Conservation (phyloP, 1,140 invertebrate species). For the Neodiprion virginianus region DNA sequence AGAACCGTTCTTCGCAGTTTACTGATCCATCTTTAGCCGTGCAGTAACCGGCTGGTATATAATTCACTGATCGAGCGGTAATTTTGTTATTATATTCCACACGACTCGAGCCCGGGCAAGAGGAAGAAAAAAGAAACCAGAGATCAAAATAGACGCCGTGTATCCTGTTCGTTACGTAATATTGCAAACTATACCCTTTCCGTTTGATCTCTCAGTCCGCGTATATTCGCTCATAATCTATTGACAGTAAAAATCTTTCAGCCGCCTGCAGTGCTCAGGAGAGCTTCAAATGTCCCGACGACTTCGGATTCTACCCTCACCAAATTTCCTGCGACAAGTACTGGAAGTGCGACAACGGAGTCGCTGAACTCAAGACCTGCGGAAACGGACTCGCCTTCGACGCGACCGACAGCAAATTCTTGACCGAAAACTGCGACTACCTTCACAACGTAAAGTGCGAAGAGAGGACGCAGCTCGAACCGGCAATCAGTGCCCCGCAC, state of each 20-base stretch:
- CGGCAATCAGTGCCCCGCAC: conserved; percentile 84
- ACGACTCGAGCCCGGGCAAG: too few relatives aligned
- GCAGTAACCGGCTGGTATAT: too few relatives aligned
- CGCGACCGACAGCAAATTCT: conserved; percentile 84
- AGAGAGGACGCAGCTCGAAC: conserved; percentile 84
- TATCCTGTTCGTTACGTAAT: too few relatives aligned
- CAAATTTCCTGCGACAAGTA: conserved; percentile 92
- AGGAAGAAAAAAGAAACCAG: too few relatives aligned
- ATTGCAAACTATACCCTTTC: not conserved
- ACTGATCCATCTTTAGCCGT: too few relatives aligned
- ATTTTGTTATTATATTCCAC: too few relatives aligned
- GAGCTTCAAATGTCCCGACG: conserved; percentile 91
- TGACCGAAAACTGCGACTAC: conserved; percentile 95
- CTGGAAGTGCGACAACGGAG: conserved; percentile 92
- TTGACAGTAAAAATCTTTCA: conserved; percentile 49
- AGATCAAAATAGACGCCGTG: too few relatives aligned
- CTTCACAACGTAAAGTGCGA: conserved; percentile 95
- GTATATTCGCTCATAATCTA: not conserved
- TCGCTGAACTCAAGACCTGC: conserved; percentile 88
- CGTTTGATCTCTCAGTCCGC: not conserved
- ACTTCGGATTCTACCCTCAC: conserved; percentile 94
- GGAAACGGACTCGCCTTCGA: conserved; percentile 94
- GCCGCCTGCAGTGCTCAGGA: conserved; percentile 71
- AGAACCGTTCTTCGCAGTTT: too few relatives aligned
- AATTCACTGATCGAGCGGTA: too few relatives aligned